Percentiles rank a stretch among this genome's conserved stretches.
These are phyloP conservation scores for Homalodisca vitripennis DNA, from an alignment of 1,140 invertebrate genomes.

Conservation along the genomic window DNA sequence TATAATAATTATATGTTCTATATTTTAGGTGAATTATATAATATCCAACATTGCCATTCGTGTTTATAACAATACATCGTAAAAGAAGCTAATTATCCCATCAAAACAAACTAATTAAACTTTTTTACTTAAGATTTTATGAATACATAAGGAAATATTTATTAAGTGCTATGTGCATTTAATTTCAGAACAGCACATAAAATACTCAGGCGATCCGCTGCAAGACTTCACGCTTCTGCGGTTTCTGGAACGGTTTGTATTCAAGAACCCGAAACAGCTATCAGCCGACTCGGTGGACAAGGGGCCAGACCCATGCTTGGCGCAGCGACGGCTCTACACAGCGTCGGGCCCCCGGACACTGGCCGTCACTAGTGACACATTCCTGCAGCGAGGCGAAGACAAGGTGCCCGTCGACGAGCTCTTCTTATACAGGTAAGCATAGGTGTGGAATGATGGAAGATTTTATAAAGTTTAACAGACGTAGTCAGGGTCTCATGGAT, in stretches of 20 bases:
- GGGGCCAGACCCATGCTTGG: conserved; percentile 55
- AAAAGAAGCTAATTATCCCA: too few relatives aligned
- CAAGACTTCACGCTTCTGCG: conserved; percentile 86
- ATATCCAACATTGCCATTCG: too few relatives aligned
- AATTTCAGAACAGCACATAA: conserved; percentile 63
- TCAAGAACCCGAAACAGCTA: conserved; percentile 90
- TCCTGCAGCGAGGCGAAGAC: conserved; percentile 64
- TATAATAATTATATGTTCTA: too few relatives aligned
- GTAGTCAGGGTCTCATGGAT: too few relatives aligned
- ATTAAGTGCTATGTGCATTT: conserved; percentile 7
- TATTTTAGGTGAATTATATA: too few relatives aligned
- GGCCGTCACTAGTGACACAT: conserved; percentile 65
- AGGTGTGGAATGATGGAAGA: too few relatives aligned
- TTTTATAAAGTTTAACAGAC: too few relatives aligned
- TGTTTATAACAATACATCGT: too few relatives aligned
- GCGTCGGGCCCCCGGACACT: conserved; percentile 61
- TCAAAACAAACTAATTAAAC: too few relatives aligned
- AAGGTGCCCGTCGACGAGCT: conserved; percentile 79
- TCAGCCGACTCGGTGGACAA: conserved; percentile 46
- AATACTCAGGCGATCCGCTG: conserved; percentile 89
- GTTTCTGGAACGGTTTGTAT: conserved; percentile 93
- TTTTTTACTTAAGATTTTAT: too few relatives aligned
- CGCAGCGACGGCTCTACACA: conserved; percentile 59
- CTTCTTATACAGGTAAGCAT: conserved; percentile 69
- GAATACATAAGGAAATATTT: too few relatives aligned